A percentile compares a stretch with the other conserved stretches of the same genome.
Evolutionary conservation across 2,888 invertebrate genomes (phyloP).

Genomic region (Cerastis leucographa): DNA sequence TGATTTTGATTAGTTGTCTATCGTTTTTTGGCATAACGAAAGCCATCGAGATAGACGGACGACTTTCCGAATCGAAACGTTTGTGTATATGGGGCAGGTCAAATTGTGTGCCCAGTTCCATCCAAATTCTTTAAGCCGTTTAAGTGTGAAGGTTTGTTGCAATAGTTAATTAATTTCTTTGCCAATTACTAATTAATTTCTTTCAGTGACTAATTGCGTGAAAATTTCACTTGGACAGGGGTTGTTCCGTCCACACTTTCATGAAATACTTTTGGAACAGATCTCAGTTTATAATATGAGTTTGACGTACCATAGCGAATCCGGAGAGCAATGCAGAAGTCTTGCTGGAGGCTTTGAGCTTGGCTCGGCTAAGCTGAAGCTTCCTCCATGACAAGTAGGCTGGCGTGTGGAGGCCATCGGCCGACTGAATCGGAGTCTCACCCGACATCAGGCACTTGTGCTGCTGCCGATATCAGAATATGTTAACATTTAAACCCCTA

Average conservation of each 20-base stretch:
- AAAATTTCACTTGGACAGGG: too few relatives aligned
- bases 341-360: constrained; percentile 99
- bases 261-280: too few relatives aligned
- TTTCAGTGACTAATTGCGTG: too few relatives aligned
- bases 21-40: not conserved
- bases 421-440: constrained; percentile 93
- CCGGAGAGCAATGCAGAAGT: constrained; percentile 99
- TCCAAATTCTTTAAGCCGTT: not conserved
- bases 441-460: constrained; percentile 88
- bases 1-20: not conserved
- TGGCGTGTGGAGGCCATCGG: constrained; percentile 95
- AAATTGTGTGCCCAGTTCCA: not conserved
- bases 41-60: not conserved
- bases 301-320: constrained; percentile 96
- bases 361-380: constrained; percentile 98
- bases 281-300: too few relatives aligned
- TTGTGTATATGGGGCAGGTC: not conserved
- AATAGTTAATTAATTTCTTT: not conserved
- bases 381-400: constrained; percentile 97
- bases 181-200: not conserved
- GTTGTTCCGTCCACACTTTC: too few relatives aligned
- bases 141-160: not conserved
- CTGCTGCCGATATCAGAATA: constrained; percentile 70
- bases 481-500: constrained; percentile 36
- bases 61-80: not conserved